These are phyloP conservation scores for Tubulanus polymorphus DNA, from an alignment of 2,888 invertebrate species.

Conservation along the genomic window DNA sequence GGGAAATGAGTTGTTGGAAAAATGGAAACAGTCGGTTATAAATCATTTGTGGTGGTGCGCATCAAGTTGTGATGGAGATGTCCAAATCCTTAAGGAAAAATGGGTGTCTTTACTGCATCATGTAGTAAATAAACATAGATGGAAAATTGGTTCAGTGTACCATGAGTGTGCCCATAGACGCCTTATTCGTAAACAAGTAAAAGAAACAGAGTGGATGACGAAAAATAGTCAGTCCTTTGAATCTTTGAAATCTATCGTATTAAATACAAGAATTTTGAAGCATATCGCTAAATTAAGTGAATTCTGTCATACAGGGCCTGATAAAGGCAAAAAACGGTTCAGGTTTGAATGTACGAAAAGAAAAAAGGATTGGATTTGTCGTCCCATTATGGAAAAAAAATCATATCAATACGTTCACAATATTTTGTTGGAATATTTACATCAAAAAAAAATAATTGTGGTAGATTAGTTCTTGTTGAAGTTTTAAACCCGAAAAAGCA, in stretches of 20 bases:
- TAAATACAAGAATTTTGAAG: not conserved
- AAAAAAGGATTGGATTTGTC: not conserved
- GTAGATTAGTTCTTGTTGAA: too few species aligned
- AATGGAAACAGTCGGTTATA: not conserved
- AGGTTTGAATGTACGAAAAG: not conserved
- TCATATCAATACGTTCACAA: too few species aligned
- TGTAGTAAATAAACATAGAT: not conserved
- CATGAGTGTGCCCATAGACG: not conserved
- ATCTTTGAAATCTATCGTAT: not conserved
- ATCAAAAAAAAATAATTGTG: too few species aligned
- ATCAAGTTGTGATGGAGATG: not conserved
- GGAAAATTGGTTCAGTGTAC: not conserved
- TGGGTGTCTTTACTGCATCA: not conserved
- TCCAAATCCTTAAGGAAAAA: not conserved
- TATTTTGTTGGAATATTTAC: too few species aligned
- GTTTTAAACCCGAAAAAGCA: too few species aligned
- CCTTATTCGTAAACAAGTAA: not conserved
- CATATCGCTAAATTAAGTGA: not conserved
- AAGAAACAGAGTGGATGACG: not conserved
- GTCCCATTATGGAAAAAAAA: not conserved
- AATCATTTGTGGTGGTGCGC: constrained; percentile 1
- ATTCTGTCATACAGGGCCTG: constrained; percentile 22
- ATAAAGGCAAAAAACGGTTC: not conserved
- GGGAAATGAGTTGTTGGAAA: too few species aligned
- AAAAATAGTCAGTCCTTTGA: not conserved